Conservation (phyloP, 2,113 vertebrate genomes). For the Crotophaga sulcirostris region DNA sequence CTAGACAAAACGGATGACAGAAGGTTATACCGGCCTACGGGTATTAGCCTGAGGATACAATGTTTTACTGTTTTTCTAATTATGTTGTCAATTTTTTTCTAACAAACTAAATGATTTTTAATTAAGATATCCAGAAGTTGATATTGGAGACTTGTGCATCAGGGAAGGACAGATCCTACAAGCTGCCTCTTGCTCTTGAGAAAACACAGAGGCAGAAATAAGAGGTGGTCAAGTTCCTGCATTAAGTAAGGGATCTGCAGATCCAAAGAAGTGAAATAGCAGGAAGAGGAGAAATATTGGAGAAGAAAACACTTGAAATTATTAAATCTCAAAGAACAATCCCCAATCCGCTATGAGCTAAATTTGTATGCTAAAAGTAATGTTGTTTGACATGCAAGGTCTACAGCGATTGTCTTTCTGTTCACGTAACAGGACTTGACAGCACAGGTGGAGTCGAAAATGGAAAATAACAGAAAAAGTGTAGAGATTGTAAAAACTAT, state of each 20-base stretch:
- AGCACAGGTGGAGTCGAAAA: neutral
- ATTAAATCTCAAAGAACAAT: neutral
- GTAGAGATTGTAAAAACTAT: neutral
- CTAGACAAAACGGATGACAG: conserved; percentile 21
- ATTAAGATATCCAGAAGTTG: neutral
- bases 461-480: neutral
- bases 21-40: neutral
- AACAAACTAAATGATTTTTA: conserved; percentile 14
- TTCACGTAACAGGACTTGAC: neutral
- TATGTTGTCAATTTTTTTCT: neutral
- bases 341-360: neutral
- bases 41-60: conserved; percentile 38
- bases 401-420: neutral
- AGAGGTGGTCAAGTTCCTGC: neutral
- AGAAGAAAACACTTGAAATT: neutral
- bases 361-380: neutral
- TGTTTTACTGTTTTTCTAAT: conserved; percentile 34
- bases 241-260: neutral
- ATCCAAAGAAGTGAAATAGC: neutral
- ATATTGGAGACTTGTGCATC: neutral
- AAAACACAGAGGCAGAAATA: neutral
- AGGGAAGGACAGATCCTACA: neutral
- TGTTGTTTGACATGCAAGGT: neutral
- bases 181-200: neutral
- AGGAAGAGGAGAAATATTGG: neutral